Base-by-base conservation (phyloP, 2,797 vertebrate genomes). In the Lacerta agilis region DNA sequence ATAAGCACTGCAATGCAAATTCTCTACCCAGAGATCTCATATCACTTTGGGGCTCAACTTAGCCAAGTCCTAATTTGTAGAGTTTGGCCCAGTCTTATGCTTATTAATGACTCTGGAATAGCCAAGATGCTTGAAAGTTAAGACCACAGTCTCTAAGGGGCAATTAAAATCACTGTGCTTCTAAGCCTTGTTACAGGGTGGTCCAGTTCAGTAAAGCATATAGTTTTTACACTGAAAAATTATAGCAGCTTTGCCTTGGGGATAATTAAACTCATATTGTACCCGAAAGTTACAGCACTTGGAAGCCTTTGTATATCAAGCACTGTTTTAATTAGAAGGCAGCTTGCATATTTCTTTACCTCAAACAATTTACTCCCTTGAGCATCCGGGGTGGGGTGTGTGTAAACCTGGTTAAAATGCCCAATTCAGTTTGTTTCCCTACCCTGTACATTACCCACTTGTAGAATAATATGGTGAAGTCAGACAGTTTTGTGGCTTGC, bases 251-350 rank as follows among this genome's bases (percentile, higher is more conserved):
- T 91, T 94, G 87, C 86, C 84, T 92, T 88, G 83, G 87, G 92
- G 71, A 93, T 92, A 95, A 94, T 94, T 92, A 96, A 94, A 91
- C 86, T 58, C 66, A 81, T 92, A 86, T 91, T 91, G 89, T 92
- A 90, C 86, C 92, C 89, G 86, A 84, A 93, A 91, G 87, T 93
- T 93, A 93, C 77, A 91, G 78, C 94, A 91, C 67, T 69, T 87
- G 86, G 87, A 93, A 92, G 66, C 82, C 76, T 91, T 88, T 91
- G 85, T 87, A 92, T 92, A 91, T 91, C 86, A 89, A 93, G 86
- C 93, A 49, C 36, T 82, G 77, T 77, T 91, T 94, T 94, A 95
- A 94, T 95, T 92, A 94, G 83, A 94, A 95, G 76, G 78, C 36
- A 88, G 86, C 86, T 94, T 91, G 92, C 87, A 71, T 95, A 95